Conservation (phyloP, 2,113 vertebrate genomes). For the Nannobrachium achirus region DNA sequence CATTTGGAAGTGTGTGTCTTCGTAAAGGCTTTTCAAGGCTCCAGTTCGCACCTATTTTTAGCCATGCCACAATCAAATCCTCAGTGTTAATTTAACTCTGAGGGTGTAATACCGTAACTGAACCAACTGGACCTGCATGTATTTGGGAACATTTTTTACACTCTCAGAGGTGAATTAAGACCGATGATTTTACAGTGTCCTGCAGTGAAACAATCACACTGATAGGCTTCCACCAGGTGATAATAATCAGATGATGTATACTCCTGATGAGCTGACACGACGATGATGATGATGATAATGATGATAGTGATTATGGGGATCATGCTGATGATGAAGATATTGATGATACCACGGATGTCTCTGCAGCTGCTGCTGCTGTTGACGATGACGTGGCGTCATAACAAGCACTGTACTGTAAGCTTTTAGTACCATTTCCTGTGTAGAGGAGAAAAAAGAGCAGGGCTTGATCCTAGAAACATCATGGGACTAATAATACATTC, state of each 20-base stretch:
- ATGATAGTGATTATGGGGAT: conserved; percentile 11
- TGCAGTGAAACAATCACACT: conserved; percentile 41
- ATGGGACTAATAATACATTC: too few species aligned
- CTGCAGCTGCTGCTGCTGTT: conserved; percentile 7
- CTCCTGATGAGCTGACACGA: conserved; percentile 65
- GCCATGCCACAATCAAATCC: too few species aligned
- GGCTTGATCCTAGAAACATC: conserved; percentile 53
- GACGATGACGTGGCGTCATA: conserved; percentile 35
- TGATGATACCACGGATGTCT: not conserved
- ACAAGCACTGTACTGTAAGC: conserved; percentile 37
- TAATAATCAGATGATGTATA: conserved; percentile 45
- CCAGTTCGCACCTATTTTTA: too few species aligned
- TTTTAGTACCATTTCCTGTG: conserved; percentile 17
- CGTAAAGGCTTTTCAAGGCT: too few species aligned
- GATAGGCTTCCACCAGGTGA: conserved; percentile 30
- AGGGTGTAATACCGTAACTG: too few species aligned
- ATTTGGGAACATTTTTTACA: too few species aligned
- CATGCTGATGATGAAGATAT: conserved; percentile 25
- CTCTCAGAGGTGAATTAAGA: too few species aligned
- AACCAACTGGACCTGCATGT: too few species aligned
- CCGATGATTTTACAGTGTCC: conserved; percentile 31
- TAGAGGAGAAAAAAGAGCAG: conserved; percentile 29
- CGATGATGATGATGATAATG: conserved; percentile 17
- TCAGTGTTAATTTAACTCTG: too few species aligned
- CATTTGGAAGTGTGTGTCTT: not conserved